Percentiles rank a stretch among this genome's conserved stretches.
phyloP scores from a whole-genome alignment of 2,797 vertebrate species.

The Oophaga sylvatica region DNA sequence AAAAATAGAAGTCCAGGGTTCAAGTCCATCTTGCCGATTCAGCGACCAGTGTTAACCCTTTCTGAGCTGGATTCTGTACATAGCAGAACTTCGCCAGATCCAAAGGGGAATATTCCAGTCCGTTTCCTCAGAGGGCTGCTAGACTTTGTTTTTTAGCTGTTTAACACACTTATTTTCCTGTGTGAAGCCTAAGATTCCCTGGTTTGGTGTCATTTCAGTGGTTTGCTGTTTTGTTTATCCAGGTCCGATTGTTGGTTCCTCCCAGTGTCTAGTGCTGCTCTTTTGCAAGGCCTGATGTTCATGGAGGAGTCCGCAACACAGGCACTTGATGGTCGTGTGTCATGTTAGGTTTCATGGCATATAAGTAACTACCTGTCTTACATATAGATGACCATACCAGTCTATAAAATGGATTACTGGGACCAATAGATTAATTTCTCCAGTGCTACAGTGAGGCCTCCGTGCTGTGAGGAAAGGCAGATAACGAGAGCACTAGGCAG shows the following conservation, averaged over 20 bases:
- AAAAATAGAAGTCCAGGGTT: slow-evolving; percentile 29
- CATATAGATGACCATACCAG: too few relatives aligned
- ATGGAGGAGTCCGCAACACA: neutral
- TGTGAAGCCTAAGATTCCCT: neutral
- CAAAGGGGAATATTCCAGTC: neutral
- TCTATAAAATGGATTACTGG: neutral
- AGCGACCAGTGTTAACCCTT: slow-evolving; percentile 41
- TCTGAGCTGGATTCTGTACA: neutral
- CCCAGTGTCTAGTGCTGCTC: neutral
- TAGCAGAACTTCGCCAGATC: neutral
- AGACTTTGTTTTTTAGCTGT: neutral
- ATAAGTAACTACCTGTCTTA: too few relatives aligned
- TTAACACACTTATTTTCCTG: neutral
- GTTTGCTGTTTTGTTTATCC: neutral
- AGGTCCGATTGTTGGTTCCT: neutral
- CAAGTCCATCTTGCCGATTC: slow-evolving; percentile 31
- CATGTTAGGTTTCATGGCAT: too few relatives aligned
- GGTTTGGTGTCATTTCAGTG: neutral
- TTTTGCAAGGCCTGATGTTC: neutral
- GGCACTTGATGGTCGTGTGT: too few relatives aligned
- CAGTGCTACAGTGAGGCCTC: too few relatives aligned
- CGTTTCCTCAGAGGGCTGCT: neutral
- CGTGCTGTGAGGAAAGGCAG: too few relatives aligned
- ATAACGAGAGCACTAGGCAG: too few relatives aligned
- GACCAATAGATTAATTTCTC: neutral